Evolutionary conservation across 2,888 invertebrate genomes (phyloP), one percentile per base, ranked within the genome.

Genomic region (Eristalis pertinax): DNA sequence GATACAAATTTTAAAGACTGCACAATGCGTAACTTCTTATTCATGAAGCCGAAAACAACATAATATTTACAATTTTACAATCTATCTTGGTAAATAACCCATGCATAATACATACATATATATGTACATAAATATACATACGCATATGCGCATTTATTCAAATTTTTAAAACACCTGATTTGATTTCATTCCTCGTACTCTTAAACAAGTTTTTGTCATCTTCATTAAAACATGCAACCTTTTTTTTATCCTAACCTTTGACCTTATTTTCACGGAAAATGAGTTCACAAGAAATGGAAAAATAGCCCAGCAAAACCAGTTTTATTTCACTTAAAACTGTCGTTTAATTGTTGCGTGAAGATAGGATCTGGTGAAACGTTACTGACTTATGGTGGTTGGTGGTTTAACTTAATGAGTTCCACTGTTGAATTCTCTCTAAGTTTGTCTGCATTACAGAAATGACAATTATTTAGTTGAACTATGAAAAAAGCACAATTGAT

Each of bases 191-290:
- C 32, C 10, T 50, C 35, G 60, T 74, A 84, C 68, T 41, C 63
- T 72, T 19, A 35, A 65, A 84, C 83, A 64, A 68, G 83, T 84
- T 79, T 13, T 32, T 38, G 63, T 38, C 22, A 60, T 35, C n/a
- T 29, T 7, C n/a, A 15, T 41, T 35, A 13, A 63, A 22, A 29
- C 15, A n/a, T 60, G 24, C 50, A 64, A 76, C 43, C 19, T 15
- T 19, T 56, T 26, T 74, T 35, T 29, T 73, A 41, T 63, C 32
- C 13, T 63, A 72, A 76, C 72, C 76, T 81, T 81, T 81, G 84
- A 76, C 81, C 81, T 76, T 84, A 75, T 76, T 73, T 84, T 58
- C 62, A 41, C 67, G 41, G 43, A 75, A 83, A 73, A 83, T 69
- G 29, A 5, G 41, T 41, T 65, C 35, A 50, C 50, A 10, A 70